Evolutionary conservation across 2,888 invertebrate genomes (phyloP).

Genomic region (Drosophila borborema): DNA sequence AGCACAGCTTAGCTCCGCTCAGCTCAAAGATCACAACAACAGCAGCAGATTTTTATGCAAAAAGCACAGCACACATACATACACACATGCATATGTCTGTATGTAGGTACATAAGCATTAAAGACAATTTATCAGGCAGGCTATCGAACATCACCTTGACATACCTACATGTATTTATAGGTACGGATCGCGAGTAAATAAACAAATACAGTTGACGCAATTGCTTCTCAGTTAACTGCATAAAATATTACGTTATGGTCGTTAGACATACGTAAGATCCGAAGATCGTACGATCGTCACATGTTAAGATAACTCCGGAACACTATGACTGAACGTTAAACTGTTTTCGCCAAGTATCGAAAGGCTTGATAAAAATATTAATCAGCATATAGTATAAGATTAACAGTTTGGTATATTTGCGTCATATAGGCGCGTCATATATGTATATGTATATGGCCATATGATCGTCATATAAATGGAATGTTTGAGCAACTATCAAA

Average conservation of each 20-base stretch:
- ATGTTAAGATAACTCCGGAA: conserved; percentile 3
- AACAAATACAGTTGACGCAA: conserved; percentile 62
- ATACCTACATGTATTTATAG: conserved; percentile 67
- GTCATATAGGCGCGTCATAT: conserved; percentile 6
- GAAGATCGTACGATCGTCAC: conserved; percentile 27
- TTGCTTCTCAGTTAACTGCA: conserved; percentile 35
- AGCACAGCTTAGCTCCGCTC: conserved; percentile 7
- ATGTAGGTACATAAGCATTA: conserved; percentile 44
- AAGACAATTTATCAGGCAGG: conserved; percentile 58
- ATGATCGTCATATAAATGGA: conserved; percentile 1
- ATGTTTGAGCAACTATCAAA: neutral
- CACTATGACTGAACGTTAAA: neutral
- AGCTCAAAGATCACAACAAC: conserved; percentile 20
- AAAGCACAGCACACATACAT: conserved; percentile 34
- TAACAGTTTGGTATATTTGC: neutral
- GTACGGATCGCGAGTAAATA: conserved; percentile 39
- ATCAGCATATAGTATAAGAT: neutral
- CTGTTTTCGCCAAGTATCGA: neutral
- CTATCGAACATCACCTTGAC: conserved; percentile 78
- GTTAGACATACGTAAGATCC: conserved; percentile 9
- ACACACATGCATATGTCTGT: conserved; percentile 10
- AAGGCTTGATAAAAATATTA: conserved; percentile 1
- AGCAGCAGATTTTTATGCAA: conserved; percentile 51
- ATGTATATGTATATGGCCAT: neutral
- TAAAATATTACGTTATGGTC: conserved; percentile 28